Conservation (phyloP, 2,888 invertebrate species). For the Gerris lacustris region DNA sequence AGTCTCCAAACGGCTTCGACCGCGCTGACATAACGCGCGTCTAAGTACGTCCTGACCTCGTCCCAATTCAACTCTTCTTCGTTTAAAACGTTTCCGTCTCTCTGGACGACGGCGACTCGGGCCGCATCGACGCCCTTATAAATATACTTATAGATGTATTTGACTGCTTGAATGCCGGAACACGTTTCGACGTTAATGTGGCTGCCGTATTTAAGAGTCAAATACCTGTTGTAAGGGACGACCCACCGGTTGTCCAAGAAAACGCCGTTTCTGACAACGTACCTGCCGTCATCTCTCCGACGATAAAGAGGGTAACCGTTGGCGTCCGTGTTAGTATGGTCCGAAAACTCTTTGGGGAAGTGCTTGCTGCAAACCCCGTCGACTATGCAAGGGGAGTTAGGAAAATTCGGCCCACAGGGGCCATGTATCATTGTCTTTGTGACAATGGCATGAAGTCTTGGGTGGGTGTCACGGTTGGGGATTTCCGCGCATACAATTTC, state of each 20-base stretch:
- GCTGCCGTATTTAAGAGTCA: neutral
- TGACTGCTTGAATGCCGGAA: neutral
- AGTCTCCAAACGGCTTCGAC: neutral
- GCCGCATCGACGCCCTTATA: neutral
- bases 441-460: neutral
- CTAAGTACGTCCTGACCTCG: neutral
- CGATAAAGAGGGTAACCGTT: neutral
- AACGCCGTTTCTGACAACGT: neutral
- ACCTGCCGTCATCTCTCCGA: neutral
- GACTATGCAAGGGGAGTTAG: neutral
- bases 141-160: neutral
- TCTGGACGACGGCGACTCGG: neutral
- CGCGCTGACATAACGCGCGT: neutral
- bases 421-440: neutral
- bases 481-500: neutral
- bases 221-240: neutral
- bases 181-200: constrained; percentile 1
- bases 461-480: neutral
- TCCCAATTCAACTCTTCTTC: neutral
- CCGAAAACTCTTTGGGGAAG: neutral
- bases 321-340: neutral
- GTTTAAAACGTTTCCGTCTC: neutral
- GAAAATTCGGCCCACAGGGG: neutral
- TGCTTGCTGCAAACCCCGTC: neutral
- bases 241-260: neutral